These are phyloP conservation scores for Hemichromis elongatus DNA, from an alignment of 2,113 vertebrate species.

Conservation along the genomic window DNA sequence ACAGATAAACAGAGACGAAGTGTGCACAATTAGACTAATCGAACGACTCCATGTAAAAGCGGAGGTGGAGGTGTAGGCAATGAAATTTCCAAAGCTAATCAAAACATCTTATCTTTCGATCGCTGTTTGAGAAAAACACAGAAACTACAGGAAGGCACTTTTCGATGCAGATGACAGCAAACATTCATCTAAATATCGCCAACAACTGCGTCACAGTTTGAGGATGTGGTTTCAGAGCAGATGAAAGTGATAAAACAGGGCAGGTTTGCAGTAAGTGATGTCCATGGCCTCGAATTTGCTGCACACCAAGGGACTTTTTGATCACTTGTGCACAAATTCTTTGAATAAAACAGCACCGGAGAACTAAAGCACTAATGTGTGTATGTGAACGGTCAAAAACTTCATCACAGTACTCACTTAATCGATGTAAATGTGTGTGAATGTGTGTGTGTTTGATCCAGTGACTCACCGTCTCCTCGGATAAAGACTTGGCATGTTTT, in stretches of 20 bases:
- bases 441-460: background rate
- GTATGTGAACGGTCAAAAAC: background rate
- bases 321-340: background rate
- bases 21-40: background rate
- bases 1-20: background rate
- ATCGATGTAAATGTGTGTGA: background rate
- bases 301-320: background rate
- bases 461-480: constrained; percentile 83
- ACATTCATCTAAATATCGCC: background rate
- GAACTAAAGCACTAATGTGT: background rate
- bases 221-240: constrained; percentile 42
- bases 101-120: background rate
- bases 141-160: background rate
- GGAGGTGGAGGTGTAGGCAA: background rate
- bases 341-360: background rate
- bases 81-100: background rate
- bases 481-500: constrained; percentile 84
- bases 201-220: background rate
- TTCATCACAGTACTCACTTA: background rate
- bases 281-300: background rate
- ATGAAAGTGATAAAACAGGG: constrained; percentile 17
- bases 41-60: background rate
- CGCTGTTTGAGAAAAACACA: background rate
- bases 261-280: background rate
- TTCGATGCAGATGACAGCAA: background rate